Conservation (phyloP, 2,888 invertebrate genomes). For the Zeuzera pyrina region DNA sequence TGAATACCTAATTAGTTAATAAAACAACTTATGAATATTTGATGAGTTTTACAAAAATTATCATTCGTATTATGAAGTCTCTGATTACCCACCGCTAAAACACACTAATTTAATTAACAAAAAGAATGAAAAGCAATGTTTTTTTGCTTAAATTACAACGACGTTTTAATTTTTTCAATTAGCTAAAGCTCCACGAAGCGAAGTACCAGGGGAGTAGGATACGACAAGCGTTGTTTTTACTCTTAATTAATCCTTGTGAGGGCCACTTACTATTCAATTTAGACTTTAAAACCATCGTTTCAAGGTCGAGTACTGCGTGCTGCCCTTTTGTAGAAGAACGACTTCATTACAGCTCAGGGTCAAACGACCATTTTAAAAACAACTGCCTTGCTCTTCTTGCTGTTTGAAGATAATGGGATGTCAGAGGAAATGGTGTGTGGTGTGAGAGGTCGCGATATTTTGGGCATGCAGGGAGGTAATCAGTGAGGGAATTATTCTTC, state of each 20-base stretch:
- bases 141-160: slow-evolving; percentile 4
- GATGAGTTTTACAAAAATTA: no score
- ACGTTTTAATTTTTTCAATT: slow-evolving; percentile 12
- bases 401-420: background rate
- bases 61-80: no score
- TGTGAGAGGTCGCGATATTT: slow-evolving; percentile 12
- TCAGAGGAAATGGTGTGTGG: background rate
- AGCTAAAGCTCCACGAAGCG: slow-evolving; percentile 8
- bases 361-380: slow-evolving; percentile 18
- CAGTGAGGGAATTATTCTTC: slow-evolving; percentile 27
- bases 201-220: slow-evolving; percentile 15
- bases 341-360: slow-evolving; percentile 28
- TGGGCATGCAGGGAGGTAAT: slow-evolving; percentile 23
- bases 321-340: slow-evolving; percentile 14
- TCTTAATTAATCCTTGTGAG: slow-evolving; percentile 21
- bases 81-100: no score
- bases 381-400: slow-evolving; percentile 10
- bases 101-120: background rate
- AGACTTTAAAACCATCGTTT: slow-evolving; percentile 10
- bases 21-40: no score
- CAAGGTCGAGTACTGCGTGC: slow-evolving; percentile 22
- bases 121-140: background rate
- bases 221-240: slow-evolving; percentile 18
- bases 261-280: slow-evolving; percentile 14
- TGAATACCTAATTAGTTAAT: no score